Evolutionary conservation across 2,797 vertebrate genomes (phyloP).

Genomic region (Sphaeramia orbicularis): DNA sequence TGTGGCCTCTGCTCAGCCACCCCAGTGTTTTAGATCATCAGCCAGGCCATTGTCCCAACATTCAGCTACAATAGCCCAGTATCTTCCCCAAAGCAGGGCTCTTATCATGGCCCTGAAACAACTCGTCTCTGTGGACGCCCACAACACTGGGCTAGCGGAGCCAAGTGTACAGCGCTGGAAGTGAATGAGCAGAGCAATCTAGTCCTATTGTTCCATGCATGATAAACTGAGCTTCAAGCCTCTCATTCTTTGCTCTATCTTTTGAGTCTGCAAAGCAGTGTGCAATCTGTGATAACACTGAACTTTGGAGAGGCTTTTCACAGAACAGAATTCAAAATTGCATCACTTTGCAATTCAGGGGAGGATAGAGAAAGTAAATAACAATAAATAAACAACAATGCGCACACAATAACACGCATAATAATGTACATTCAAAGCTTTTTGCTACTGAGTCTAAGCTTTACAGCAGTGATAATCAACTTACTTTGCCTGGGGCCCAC

Average conservation of each 20-base stretch:
- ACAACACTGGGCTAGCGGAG: conserved; percentile 71
- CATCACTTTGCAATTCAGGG: conserved; percentile 21
- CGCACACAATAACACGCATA: conserved; percentile 13
- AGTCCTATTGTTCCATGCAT: conserved; percentile 73
- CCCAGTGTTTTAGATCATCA: conserved; percentile 66
- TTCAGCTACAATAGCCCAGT: conserved; percentile 77
- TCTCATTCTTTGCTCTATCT: conserved; percentile 53
- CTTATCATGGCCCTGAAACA: conserved; percentile 84
- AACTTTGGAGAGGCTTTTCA: conserved; percentile 29
- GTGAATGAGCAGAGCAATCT: conserved; percentile 72
- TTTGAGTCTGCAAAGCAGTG: conserved; percentile 11
- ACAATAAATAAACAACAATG: conserved; percentile 17
- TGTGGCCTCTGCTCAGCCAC: conserved; percentile 49
- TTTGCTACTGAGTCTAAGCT: conserved; percentile 21
- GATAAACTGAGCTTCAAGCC: conserved; percentile 70
- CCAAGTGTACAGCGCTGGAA: conserved; percentile 69
- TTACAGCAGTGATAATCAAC: too few relatives aligned
- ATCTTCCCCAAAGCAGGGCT: conserved; percentile 71
- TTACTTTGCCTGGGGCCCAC: too few relatives aligned
- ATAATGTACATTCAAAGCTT: conserved; percentile 11
- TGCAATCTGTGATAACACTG: conserved; percentile 44
- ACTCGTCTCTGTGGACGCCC: conserved; percentile 80
- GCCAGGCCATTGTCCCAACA: conserved; percentile 73
- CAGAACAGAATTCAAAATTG: not conserved
- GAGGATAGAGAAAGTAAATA: conserved; percentile 13